A percentile compares a stretch with the other conserved stretches of the same genome.
Evolutionary conservation across 2,113 vertebrate genomes (phyloP).

Genomic region (Burhinus bistriatus): DNA sequence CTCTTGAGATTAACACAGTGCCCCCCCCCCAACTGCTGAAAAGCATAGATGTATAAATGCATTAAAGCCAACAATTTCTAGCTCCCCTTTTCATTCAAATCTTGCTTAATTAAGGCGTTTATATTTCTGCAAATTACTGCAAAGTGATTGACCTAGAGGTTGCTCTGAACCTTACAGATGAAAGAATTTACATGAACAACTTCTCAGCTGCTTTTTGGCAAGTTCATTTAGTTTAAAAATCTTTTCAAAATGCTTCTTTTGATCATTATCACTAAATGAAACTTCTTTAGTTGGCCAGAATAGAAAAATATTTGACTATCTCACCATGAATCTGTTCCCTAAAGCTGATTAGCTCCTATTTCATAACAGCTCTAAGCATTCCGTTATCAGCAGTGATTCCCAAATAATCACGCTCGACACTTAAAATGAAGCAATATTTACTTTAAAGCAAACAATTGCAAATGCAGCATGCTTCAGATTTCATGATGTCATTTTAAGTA

Average conservation of each 20-base stretch:
- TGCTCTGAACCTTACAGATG: conserved; percentile 7
- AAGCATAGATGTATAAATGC: neutral
- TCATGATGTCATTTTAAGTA: conserved; percentile 22
- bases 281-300: neutral
- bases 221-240: neutral
- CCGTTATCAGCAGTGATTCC: neutral
- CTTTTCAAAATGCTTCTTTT: neutral
- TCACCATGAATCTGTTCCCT: neutral
- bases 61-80: conserved; percentile 1
- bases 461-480: neutral
- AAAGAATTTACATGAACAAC: conserved; percentile 15
- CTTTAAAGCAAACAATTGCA: conserved; percentile 29
- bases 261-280: neutral
- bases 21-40: neutral
- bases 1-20: conserved; percentile 1
- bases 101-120: conserved; percentile 40
- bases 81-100: neutral
- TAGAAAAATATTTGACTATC: neutral
- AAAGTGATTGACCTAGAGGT: conserved; percentile 29
- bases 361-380: neutral
- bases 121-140: conserved; percentile 15
- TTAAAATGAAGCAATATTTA: neutral
- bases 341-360: neutral
- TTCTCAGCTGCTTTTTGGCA: neutral
- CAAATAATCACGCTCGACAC: neutral